A percentile compares a stretch with the other conserved stretches of the same genome.
phyloP scores from a whole-genome alignment of 2,888 invertebrate genomes.

The Phymatocera aterrima region DNA sequence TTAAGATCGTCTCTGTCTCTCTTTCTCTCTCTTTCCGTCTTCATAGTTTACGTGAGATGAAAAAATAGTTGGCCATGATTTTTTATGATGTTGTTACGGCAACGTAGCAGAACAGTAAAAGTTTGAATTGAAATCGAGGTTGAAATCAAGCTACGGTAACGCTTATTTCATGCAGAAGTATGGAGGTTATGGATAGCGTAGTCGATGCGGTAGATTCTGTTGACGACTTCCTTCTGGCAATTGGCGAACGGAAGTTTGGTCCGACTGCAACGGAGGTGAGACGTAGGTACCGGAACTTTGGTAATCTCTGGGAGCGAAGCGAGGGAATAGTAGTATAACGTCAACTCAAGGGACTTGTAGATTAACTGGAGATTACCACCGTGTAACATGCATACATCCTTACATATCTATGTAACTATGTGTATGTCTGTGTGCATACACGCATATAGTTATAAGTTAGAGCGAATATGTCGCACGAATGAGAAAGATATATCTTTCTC shows the following conservation, averaged over 20 bases:
- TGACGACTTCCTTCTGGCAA: not conserved
- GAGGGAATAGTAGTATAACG: not conserved
- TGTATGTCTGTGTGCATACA: not conserved
- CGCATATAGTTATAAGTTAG: too few relatives aligned
- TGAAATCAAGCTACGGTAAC: not conserved
- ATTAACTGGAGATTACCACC: constrained; percentile 5
- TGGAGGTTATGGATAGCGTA: not conserved
- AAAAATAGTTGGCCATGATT: not conserved
- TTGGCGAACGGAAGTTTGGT: constrained; percentile 1
- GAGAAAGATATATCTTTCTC: too few relatives aligned
- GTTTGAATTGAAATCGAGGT: not conserved
- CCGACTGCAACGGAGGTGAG: constrained; percentile 1
- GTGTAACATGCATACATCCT: not conserved
- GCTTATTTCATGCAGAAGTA: too few relatives aligned
- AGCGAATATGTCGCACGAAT: too few relatives aligned
- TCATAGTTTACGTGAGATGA: not conserved
- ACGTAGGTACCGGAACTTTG: constrained; percentile 16
- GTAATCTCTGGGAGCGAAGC: not conserved
- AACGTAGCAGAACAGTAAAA: not conserved
- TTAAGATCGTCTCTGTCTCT: too few relatives aligned
- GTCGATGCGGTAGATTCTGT: not conserved
- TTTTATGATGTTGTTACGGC: not conserved
- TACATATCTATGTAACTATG: not conserved
- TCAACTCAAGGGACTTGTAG: constrained; percentile 3
- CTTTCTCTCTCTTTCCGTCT: too few relatives aligned